phyloP scores from a whole-genome alignment of 64 coral and sea anemone genomes.

The Stichodactyla helianthus region DNA sequence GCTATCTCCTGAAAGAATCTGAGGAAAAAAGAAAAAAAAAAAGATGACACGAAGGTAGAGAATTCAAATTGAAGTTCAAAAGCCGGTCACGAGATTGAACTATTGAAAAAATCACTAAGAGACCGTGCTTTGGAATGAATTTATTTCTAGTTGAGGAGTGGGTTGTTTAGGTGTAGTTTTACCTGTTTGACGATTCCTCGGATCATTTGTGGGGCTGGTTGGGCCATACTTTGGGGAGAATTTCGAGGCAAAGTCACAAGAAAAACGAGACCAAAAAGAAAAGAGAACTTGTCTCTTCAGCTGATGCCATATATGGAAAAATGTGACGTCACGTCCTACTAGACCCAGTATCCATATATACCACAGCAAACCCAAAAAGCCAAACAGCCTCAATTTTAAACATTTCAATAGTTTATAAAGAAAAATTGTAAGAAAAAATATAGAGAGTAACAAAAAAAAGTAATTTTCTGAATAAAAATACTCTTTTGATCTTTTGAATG shows the following conservation, averaged over 20 bases:
- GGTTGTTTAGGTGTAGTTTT: conserved; percentile 17
- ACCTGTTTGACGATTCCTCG: conserved; percentile 95
- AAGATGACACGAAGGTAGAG: neutral
- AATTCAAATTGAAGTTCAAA: neutral
- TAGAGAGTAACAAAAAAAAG: too few relatives aligned
- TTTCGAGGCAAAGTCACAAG: conserved; percentile 47
- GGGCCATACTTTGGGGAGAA: conserved; percentile 67
- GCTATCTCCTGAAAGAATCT: conserved; percentile 89
- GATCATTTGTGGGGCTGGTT: conserved; percentile 78
- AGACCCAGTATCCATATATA: conserved; percentile 5
- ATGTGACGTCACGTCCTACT: conserved; percentile 65
- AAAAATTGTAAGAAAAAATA: too few relatives aligned
- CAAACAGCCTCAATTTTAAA: too few relatives aligned
- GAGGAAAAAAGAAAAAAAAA: neutral
- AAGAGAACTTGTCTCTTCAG: conserved; percentile 47
- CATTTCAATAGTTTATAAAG: too few relatives aligned
- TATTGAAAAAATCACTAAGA: neutral
- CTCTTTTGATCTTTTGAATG: neutral
- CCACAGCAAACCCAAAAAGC: neutral
- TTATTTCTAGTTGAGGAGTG: conserved; percentile 10
- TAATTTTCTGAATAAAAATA: neutral
- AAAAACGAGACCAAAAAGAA: conserved; percentile 86
- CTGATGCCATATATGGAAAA: conserved; percentile 62
- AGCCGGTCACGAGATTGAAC: conserved; percentile 35
- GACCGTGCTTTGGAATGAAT: neutral